Evolutionary conservation across 2,888 invertebrate genomes (phyloP).

Genomic region (Serrognathus titanus): DNA sequence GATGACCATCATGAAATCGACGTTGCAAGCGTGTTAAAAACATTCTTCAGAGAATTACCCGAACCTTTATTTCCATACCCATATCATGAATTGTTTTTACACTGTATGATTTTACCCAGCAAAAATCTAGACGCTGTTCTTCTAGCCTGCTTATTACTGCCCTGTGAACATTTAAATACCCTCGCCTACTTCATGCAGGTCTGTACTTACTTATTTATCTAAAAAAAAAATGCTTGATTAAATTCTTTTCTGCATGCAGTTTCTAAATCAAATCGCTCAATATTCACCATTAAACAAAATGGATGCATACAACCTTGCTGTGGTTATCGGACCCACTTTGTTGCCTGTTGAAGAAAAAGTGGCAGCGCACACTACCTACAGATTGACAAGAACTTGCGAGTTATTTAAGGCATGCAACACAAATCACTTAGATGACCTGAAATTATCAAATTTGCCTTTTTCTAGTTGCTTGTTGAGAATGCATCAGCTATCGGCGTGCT

Average conservation of each 20-base stretch:
- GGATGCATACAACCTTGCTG: constrained; percentile 78
- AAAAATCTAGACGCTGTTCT: constrained; percentile 62
- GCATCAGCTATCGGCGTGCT: constrained; percentile 71
- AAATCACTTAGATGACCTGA: neutral
- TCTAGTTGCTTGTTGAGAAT: constrained; percentile 74
- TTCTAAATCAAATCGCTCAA: constrained; percentile 67
- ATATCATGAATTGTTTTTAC: constrained; percentile 74
- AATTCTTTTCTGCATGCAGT: constrained; percentile 48
- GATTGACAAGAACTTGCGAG: constrained; percentile 66
- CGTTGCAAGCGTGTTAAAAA: constrained; percentile 80
- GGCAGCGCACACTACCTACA: constrained; percentile 52
- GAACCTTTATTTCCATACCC: constrained; percentile 74
- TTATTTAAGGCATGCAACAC: constrained; percentile 59
- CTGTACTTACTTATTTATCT: constrained; percentile 3
- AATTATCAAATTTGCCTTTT: constrained; percentile 11
- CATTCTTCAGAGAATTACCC: constrained; percentile 79
- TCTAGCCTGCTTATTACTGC: constrained; percentile 67
- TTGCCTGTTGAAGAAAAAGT: constrained; percentile 70
- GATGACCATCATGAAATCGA: constrained; percentile 77
- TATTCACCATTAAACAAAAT: constrained; percentile 75
- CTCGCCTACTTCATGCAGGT: constrained; percentile 80
- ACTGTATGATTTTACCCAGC: constrained; percentile 60
- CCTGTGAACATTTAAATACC: constrained; percentile 72
- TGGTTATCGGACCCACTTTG: constrained; percentile 81
- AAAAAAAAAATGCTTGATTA: neutral